Evolutionary conservation across 2,888 invertebrate genomes (phyloP).

Genomic region (Melinopterus prodromus): DNA sequence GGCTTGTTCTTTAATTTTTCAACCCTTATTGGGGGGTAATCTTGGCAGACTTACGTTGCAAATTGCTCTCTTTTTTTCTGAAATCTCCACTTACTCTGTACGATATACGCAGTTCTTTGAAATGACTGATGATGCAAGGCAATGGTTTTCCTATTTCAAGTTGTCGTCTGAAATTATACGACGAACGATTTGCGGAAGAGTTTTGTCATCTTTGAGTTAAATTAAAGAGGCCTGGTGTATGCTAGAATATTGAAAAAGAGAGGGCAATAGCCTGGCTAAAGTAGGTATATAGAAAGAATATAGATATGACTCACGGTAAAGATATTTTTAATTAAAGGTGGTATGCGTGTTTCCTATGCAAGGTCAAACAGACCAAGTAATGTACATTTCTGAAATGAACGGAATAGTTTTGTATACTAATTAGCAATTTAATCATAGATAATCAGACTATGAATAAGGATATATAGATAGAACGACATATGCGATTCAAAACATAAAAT

Average conservation of each 20-base stretch:
- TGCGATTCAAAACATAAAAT: too few species aligned
- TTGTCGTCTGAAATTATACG: not conserved
- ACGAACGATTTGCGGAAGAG: not conserved
- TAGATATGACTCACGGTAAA: not conserved
- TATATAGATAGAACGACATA: too few species aligned
- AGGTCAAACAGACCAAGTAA: too few species aligned
- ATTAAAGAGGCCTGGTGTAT: not conserved
- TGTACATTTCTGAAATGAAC: too few species aligned
- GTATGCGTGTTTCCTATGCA: too few species aligned
- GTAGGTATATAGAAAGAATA: not conserved
- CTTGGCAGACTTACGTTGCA: not conserved
- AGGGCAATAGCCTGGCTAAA: not conserved
- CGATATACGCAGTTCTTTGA: not conserved
- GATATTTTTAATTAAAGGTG: too few species aligned
- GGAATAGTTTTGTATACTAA: too few species aligned
- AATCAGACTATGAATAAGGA: too few species aligned
- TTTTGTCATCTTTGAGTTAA: not conserved
- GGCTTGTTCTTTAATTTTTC: not conserved
- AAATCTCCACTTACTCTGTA: conserved; percentile 9
- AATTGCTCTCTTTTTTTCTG: not conserved
- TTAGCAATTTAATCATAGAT: too few species aligned
- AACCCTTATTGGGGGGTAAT: not conserved
- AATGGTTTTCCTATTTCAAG: too few species aligned
- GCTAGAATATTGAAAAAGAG: not conserved
- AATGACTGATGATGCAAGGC: not conserved